phyloP scores from a whole-genome alignment of 2,797 vertebrate genomes.

The Anniella stebbinsi region DNA sequence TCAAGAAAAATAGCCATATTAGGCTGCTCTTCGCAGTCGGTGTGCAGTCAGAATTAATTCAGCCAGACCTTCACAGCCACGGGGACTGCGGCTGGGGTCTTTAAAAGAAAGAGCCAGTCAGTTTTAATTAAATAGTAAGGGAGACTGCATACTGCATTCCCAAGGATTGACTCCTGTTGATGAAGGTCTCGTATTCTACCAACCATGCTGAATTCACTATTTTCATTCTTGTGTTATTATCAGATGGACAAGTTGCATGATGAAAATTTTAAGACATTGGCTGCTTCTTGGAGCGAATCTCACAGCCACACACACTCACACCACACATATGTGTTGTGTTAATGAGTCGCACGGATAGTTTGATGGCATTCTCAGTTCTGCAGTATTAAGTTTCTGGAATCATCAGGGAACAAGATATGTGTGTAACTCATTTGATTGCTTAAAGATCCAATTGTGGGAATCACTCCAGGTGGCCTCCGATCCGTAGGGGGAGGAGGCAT shows the following conservation, averaged over 20 bases:
- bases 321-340: neutral
- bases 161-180: neutral
- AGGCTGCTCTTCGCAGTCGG: constrained; percentile 37
- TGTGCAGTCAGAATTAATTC: constrained; percentile 15
- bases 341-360: neutral
- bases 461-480: neutral
- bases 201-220: neutral
- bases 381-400: neutral
- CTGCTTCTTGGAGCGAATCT: neutral
- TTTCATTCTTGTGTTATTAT: constrained; percentile 44
- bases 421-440: neutral
- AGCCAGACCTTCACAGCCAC: constrained; percentile 36
- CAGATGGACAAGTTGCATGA: constrained; percentile 56
- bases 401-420: neutral
- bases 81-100: constrained; percentile 41
- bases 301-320: neutral
- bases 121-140: constrained; percentile 63
- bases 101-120: constrained; percentile 53
- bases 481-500: neutral
- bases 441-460: neutral
- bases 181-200: neutral
- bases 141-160: constrained; percentile 6
- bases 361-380: neutral
- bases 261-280: neutral
- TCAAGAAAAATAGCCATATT: constrained; percentile 38